Evolutionary conservation across 1,140 invertebrate genomes (phyloP), one percentile per base, ranked within the genome.

Genomic region (Drosophila kurseongensis): DNA sequence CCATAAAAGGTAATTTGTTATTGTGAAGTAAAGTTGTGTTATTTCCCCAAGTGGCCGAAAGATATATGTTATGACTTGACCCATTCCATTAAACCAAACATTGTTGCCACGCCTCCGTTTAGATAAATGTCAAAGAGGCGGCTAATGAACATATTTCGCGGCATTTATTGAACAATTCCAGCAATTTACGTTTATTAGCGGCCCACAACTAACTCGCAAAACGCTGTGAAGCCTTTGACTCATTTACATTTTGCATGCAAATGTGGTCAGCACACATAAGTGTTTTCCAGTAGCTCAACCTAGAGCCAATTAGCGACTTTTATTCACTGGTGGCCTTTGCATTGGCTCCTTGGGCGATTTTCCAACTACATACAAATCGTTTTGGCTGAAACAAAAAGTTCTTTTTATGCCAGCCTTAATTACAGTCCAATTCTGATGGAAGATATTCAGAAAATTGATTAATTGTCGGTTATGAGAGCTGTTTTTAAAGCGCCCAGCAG

Each of bases 221-320:
- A 38, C 40, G 27, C 18, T 47, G 23, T 23, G 36, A 50, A 54
- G 41, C 55, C 45, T 60, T 74, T 58, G 41, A 35, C 75, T 81
- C 79, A 86, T 86, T 86, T 88, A 83, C 83, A 88, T 86, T 73
- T 72, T 57, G 69, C 78, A 86, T 77, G 65, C 74, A 55, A 69
- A 57, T 57, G 71, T 50, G 68, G 54, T 42, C 55, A 61, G 40
- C 47, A 66, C 27, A 52, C 27, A 45, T 47, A 47, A 35, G 35
- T 68, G n/a, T 12, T 23, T 71, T 56, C 4, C 63, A 75, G 69
- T 66, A 58, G 69, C 71, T 44, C 60, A 44, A 61, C 67, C 77
- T 79, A 75, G 47, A 66, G 72, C 66, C 76, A 76, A 84, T 84
- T 84, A 84, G 58, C 58, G 38, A 38, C 51, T 57, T 47, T 41